Conservation (phyloP, 53 echinoderm and acorn worm genomes). For the Astropecten irregularis region DNA sequence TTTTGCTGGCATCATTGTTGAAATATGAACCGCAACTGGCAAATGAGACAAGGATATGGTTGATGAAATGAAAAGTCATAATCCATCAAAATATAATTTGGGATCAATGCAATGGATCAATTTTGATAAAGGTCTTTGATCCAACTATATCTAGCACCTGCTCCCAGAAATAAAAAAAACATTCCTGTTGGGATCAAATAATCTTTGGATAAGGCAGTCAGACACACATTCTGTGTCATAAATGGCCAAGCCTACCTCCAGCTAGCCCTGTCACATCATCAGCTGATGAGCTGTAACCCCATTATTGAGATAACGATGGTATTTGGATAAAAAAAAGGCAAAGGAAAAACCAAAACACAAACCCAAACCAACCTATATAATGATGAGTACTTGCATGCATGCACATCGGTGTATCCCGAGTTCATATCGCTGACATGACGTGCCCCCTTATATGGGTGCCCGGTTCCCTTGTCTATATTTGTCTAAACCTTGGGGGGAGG, state of each 20-base stretch:
- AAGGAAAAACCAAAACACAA: too few relatives aligned
- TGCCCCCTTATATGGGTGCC: constrained; percentile 12
- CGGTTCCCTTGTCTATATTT: constrained; percentile 18
- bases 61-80: too few relatives aligned
- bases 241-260: constrained; percentile 12
- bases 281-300: constrained; percentile 21
- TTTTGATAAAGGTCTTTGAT: constrained; percentile 14
- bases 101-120: too few relatives aligned
- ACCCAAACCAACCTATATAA: too few relatives aligned
- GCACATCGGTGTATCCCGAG: too few relatives aligned
- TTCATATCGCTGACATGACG: too few relatives aligned
- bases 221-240: background rate
- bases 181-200: background rate
- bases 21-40: too few relatives aligned
- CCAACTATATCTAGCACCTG: background rate
- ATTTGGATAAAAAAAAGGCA: background rate
- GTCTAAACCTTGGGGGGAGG: background rate
- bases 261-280: constrained; percentile 19
- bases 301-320: constrained; percentile 1
- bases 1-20: too few relatives aligned
- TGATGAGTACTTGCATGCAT: too few relatives aligned
- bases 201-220: constrained; percentile 5
- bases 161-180: background rate
- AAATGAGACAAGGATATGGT: too few relatives aligned
- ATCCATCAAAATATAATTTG: too few relatives aligned